phyloP scores from a whole-genome alignment of 2,888 invertebrate species.

The Thymelicus acteon region DNA sequence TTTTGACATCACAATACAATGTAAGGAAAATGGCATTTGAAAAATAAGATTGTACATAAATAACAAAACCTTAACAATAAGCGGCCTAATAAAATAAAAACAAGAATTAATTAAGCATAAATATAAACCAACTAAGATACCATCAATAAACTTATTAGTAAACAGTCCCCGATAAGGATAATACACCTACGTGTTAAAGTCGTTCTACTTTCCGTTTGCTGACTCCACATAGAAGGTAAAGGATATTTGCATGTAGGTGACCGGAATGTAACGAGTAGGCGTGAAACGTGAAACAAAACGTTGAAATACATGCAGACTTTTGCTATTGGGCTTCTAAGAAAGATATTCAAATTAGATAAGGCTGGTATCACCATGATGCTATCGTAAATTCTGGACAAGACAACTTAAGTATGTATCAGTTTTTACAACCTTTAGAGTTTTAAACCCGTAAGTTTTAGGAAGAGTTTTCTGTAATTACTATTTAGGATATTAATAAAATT shows the following conservation, averaged over 20 bases:
- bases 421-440: too few relatives aligned
- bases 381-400: background rate
- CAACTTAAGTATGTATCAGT: too few relatives aligned
- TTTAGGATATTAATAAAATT: too few relatives aligned
- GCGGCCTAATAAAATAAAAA: background rate
- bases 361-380: background rate
- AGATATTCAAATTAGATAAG: background rate
- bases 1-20: too few relatives aligned
- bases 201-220: slow-evolving; percentile 56
- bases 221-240: slow-evolving; percentile 56
- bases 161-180: slow-evolving; percentile 46
- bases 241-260: slow-evolving; percentile 68
- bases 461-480: too few relatives aligned
- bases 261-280: slow-evolving; percentile 61
- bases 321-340: background rate
- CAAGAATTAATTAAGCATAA: background rate
- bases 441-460: too few relatives aligned
- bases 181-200: slow-evolving; percentile 47
- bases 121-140: background rate
- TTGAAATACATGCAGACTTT: slow-evolving; percentile 23
- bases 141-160: slow-evolving; percentile 9
- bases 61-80: background rate
- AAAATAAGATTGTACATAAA: too few relatives aligned
- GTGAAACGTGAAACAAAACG: slow-evolving; percentile 56
- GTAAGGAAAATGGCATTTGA: too few relatives aligned